Conservation (phyloP, 2,888 invertebrate genomes). For the Endomychus coccineus region DNA sequence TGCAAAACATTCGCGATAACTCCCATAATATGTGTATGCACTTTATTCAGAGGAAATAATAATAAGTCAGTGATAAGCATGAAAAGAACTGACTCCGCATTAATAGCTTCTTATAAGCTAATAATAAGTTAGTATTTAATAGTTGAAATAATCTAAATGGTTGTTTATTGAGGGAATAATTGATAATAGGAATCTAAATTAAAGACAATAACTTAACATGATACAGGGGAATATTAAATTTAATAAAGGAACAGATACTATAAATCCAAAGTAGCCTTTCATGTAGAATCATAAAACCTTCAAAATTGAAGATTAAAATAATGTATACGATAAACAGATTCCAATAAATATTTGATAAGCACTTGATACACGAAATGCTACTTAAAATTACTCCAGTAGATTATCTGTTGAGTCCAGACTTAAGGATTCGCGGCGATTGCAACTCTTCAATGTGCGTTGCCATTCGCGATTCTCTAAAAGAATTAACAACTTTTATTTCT, state of each 20-base stretch:
- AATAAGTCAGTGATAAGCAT: too few relatives aligned
- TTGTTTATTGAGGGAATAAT: constrained; percentile 26
- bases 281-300: constrained; percentile 42
- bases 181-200: constrained; percentile 21
- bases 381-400: constrained; percentile 40
- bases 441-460: too few relatives aligned
- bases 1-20: too few relatives aligned
- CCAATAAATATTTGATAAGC: constrained; percentile 44
- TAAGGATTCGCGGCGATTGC: too few relatives aligned
- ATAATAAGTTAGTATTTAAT: too few relatives aligned
- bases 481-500: too few relatives aligned
- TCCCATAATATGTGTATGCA: too few relatives aligned
- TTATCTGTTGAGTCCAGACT: constrained; percentile 23
- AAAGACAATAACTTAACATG: constrained; percentile 21
- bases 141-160: constrained; percentile 22
- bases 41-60: too few relatives aligned
- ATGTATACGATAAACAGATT: constrained; percentile 42
- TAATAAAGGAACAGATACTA: constrained; percentile 19
- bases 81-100: too few relatives aligned
- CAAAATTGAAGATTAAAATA: constrained; percentile 42
- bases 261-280: constrained; percentile 39
- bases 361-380: constrained; percentile 42
- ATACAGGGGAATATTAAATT: constrained; percentile 25
- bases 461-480: too few relatives aligned
- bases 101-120: too few relatives aligned